A percentile compares a stretch with the other conserved stretches of the same genome.
phyloP scores from a whole-genome alignment of 1,140 invertebrate genomes.

The Drosophila erecta region DNA sequence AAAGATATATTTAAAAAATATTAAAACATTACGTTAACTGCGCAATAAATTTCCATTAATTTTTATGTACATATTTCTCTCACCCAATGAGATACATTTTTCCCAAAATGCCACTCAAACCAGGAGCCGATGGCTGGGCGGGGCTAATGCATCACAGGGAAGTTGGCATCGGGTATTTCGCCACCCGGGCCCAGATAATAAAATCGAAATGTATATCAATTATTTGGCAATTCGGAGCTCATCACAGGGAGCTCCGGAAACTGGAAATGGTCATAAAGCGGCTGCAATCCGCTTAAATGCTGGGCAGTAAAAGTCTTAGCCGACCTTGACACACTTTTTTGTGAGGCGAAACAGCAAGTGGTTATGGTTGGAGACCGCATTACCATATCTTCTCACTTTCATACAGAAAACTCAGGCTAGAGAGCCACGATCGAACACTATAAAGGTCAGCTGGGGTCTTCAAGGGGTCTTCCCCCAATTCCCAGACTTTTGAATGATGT shows the following conservation, averaged over 20 bases:
- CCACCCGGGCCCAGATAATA: slow-evolving; percentile 12
- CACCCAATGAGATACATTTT: slow-evolving; percentile 22
- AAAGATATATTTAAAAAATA: slow-evolving; percentile 33
- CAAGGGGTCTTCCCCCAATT: slow-evolving; percentile 18
- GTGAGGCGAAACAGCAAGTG: slow-evolving; percentile 42
- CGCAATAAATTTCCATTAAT: slow-evolving; percentile 55
- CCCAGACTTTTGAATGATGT: slow-evolving; percentile 45
- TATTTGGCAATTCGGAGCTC: slow-evolving; percentile 71
- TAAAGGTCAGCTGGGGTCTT: neutral
- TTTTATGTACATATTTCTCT: slow-evolving; percentile 4
- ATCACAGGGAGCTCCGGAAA: slow-evolving; percentile 43
- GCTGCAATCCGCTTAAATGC: slow-evolving; percentile 54
- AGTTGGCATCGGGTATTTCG: slow-evolving; percentile 15
- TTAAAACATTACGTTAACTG: slow-evolving; percentile 54
- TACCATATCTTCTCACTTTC: slow-evolving; percentile 33
- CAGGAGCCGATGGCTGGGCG: slow-evolving; percentile 45
- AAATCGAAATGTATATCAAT: slow-evolving; percentile 66
- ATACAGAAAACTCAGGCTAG: slow-evolving; percentile 4
- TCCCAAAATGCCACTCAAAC: slow-evolving; percentile 54
- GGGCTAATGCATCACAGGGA: slow-evolving; percentile 43
- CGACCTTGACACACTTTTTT: slow-evolving; percentile 67
- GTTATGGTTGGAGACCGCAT: slow-evolving; percentile 7
- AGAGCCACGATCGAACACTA: slow-evolving; percentile 17
- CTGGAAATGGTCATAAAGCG: slow-evolving; percentile 34
- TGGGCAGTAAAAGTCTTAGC: slow-evolving; percentile 41